These are phyloP conservation scores for Falco naumanni DNA, from an alignment of 2,797 vertebrate species.

Conservation along the genomic window DNA sequence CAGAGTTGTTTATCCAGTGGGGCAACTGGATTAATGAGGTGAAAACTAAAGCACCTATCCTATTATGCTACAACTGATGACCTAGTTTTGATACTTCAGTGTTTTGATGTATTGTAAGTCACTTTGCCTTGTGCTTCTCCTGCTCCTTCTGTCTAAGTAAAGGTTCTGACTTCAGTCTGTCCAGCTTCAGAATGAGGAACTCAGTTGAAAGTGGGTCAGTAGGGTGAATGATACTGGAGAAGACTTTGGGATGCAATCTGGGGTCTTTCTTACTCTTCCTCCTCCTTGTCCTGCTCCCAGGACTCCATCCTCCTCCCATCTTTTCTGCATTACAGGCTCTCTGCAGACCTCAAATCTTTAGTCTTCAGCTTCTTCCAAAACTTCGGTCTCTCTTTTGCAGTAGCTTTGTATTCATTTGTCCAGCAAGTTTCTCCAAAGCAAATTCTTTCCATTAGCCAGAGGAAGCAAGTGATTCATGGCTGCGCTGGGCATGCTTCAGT, in stretches of 20 bases:
- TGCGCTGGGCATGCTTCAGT: not conserved
- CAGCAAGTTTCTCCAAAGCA: not conserved
- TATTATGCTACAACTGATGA: not conserved
- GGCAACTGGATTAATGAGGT: slow-evolving; percentile 24
- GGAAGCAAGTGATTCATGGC: not conserved
- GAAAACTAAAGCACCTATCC: slow-evolving; percentile 10
- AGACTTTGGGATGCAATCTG: not conserved
- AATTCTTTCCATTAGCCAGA: not conserved
- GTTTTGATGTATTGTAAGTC: not conserved
- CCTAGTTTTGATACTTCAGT: not conserved
- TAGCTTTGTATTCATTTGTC: not conserved
- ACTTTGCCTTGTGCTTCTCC: not conserved
- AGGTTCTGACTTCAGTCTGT: not conserved
- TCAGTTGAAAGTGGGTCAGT: not conserved
- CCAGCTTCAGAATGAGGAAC: not conserved
- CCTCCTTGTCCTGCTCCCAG: not conserved
- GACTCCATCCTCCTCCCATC: not conserved
- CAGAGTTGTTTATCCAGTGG: slow-evolving; percentile 27
- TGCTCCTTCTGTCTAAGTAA: not conserved
- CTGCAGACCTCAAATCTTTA: not conserved
- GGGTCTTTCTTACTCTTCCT: not conserved
- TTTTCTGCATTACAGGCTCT: not conserved
- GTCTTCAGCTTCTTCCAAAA: not conserved
- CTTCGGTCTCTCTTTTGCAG: not conserved
- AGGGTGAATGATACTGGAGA: not conserved